Evolutionary conservation across 2,797 vertebrate genomes (phyloP), one percentile per base, ranked within the genome.

Genomic region (Melanogrammus aeglefinus): DNA sequence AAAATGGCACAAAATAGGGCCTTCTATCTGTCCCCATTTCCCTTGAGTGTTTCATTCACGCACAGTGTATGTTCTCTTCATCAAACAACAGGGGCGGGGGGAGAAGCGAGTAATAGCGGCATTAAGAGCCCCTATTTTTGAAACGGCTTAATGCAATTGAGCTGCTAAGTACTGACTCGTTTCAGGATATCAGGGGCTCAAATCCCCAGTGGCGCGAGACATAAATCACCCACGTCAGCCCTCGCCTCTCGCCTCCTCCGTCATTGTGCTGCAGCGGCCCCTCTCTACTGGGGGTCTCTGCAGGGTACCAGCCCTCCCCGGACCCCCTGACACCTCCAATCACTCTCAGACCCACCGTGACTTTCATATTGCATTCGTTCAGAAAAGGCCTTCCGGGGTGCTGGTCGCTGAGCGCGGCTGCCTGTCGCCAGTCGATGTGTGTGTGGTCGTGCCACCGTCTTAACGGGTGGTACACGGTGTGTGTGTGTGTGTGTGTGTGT

Each of bases 131-230:
- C 80, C 57, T n/a, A 27, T 24, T 87, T 88, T 88, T 87, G 83
- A 92, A 93, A 91, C 66, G 81, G 86, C 79, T 72, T 93, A 93
- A 93, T 92, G 86, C 90, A 88, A 92, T 92, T 85, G 92, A 94
- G 91, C 91, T 84, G 83, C 90, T 91, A 91, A 93, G 92, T 90
- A 90, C 90, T 84, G 84, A 85, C 84, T 91, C 87, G 86, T 91
- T 93, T 93, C 91, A 93, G 93, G 92, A 93, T 94, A 94, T 94
- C 91, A 88, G 89, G 89, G 86, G 88, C 86, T 92, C 86, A 91
- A 93, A 91, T 93, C 92, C 93, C 92, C 84, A 0, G 81, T 93
- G 91, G 92, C 84, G 72, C 85, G 86, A 88, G 86, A 91, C 92
- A 93, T 94, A 94, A 94, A 94, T 94, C 93, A 93, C 89, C 89